Base-by-base conservation (phyloP, 92 coral and sea anemone genomes). In the Zoanthus sansibaricus region DNA sequence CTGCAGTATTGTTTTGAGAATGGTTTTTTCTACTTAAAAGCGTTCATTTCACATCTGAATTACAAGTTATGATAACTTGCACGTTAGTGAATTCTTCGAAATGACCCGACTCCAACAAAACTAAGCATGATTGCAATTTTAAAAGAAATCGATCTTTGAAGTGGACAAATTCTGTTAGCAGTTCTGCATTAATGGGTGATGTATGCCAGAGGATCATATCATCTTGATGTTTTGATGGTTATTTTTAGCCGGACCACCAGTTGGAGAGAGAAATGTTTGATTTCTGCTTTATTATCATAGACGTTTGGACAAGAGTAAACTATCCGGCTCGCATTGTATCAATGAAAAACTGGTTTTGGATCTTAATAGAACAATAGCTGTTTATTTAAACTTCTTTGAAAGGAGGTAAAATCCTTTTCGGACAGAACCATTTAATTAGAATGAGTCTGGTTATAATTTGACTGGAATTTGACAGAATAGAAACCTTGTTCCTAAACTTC, bases 161-260 rank as follows among this genome's bases (percentile, higher is more conserved):
- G 59, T 25, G 85, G 73, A 31, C 51, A 31, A 30, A 46, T 51
- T 80, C 85, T 80, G 85, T 80, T 80, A 67, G 85, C 85, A 72
- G 75, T 70, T 37, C 16, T 5, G 33, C 52, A 55, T 68, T 59
- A 80, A 59, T 59, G 42, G 74, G 0, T 80, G 59, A 80, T 61
- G 73, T 66, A 88, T 92, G 88, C 74, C 91, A 82, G 83, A 55
- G 14, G 84, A 76, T 25, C 25, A 25, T 78, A 55, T 54, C 25
- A 92, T 90, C 90, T 88, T 90, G 72, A 77, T 88, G 79, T 72
- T 84, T 83, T 80, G 56, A 49, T n/a, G 82, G 70, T 93, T 94
- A 94, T 86, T 86, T 88, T 86, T 92, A 90, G 96, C 37, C 17
- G 48, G 85, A 80, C 85, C 85, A 80, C 85, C 85, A 80, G 75